Percentiles rank a stretch among this genome's conserved stretches.
phyloP scores from a whole-genome alignment of 1,140 invertebrate species.

The Kradibia gibbosae region DNA sequence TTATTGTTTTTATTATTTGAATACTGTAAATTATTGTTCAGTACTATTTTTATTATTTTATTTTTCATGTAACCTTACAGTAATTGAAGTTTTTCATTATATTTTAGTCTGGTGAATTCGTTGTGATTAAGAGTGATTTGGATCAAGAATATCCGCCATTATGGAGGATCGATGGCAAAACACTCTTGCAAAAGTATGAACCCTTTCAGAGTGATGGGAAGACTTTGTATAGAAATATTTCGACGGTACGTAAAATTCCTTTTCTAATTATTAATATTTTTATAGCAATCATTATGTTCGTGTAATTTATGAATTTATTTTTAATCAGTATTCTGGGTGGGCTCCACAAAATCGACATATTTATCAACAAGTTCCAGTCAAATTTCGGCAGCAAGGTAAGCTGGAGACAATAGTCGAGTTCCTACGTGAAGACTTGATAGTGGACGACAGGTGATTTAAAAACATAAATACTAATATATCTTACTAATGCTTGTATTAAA shows the following conservation, averaged over 20 bases:
- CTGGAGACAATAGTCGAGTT: slow-evolving; percentile 87
- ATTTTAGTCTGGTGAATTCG: slow-evolving; percentile 86
- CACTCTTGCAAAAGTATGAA: slow-evolving; percentile 88
- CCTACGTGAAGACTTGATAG: slow-evolving; percentile 80
- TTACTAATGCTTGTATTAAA: background rate
- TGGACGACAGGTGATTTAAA: slow-evolving; percentile 75
- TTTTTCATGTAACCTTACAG: background rate
- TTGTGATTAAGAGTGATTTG: slow-evolving; percentile 84
- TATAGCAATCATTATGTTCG: slow-evolving; percentile 45
- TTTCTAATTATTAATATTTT: slow-evolving; percentile 2
- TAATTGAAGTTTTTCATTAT: background rate
- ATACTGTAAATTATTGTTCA: too few relatives aligned
- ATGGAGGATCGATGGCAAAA: slow-evolving; percentile 91
- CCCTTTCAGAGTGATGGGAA: slow-evolving; percentile 86
- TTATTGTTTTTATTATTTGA: too few relatives aligned
- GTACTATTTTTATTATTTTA: too few relatives aligned
- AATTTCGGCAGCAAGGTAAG: slow-evolving; percentile 81
- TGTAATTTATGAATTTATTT: background rate
- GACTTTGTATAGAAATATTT: slow-evolving; percentile 88
- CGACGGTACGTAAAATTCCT: slow-evolving; percentile 78
- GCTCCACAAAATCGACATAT: slow-evolving; percentile 84
- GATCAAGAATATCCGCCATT: slow-evolving; percentile 84
- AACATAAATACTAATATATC: background rate
- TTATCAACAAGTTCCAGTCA: slow-evolving; percentile 84
- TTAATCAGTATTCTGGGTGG: slow-evolving; percentile 83